Evolutionary conservation across 2,113 vertebrate species (phyloP).

Genomic region (Osmerus mordax): DNA sequence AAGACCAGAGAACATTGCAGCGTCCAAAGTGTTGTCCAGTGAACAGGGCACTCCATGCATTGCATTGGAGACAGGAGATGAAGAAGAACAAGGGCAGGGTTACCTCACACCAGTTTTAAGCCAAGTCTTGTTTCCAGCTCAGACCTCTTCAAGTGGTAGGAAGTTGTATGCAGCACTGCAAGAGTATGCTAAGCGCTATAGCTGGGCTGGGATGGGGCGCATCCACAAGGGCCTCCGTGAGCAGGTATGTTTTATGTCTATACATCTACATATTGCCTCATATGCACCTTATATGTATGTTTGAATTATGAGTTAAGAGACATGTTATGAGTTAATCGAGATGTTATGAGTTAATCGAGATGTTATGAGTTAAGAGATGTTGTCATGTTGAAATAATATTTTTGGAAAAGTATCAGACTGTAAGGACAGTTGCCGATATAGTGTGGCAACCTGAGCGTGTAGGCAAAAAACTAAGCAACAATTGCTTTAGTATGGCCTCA

Average conservation of each 20-base stretch:
- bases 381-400: too few relatives aligned
- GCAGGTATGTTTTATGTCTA: slow-evolving; percentile 58
- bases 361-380: too few relatives aligned
- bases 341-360: too few relatives aligned
- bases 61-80: slow-evolving; percentile 65
- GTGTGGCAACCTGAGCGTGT: too few relatives aligned
- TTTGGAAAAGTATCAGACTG: too few relatives aligned
- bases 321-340: too few relatives aligned
- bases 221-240: slow-evolving; percentile 78
- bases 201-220: slow-evolving; percentile 86
- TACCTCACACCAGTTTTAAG: slow-evolving; percentile 72
- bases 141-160: slow-evolving; percentile 70
- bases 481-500: too few relatives aligned
- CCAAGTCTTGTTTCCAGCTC: slow-evolving; percentile 69
- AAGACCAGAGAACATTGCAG: slow-evolving; percentile 54
- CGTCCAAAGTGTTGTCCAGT: slow-evolving; percentile 50
- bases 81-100: slow-evolving; percentile 62
- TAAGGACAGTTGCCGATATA: too few relatives aligned
- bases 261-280: too few relatives aligned
- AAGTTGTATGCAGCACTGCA: slow-evolving; percentile 78
- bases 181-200: slow-evolving; percentile 85
- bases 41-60: slow-evolving; percentile 58
- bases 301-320: too few relatives aligned
- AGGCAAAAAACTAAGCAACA: too few relatives aligned
- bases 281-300: too few relatives aligned